Base-by-base conservation (phyloP, 64 coral and sea anemone genomes). In the Anthopleura sola region DNA sequence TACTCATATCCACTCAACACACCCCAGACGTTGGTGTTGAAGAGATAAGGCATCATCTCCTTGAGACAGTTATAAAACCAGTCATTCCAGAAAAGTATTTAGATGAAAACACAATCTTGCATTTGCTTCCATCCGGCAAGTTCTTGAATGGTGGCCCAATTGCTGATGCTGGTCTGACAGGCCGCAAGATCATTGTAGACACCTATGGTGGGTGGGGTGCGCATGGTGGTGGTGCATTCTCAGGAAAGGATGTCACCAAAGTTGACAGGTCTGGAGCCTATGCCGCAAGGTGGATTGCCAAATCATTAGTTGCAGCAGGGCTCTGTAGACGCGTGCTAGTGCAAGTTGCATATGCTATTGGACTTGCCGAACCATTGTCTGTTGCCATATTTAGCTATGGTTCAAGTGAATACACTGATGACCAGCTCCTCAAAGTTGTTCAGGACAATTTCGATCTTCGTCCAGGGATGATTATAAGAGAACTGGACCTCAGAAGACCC, bases 181-280 rank as follows among this genome's bases (percentile, higher is more conserved):
- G 94, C 5, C 94, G 94, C 17, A 97, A 97, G 76, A 92, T 97
- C 58, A 97, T 97, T 36, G 94, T 97, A 0, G 94, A 97, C 38
- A 97, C 94, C 5, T 97, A 97, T 90, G 94, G 94, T 28, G 94
- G 94, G 5, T 97, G 94, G 94, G 94, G 94, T 37, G 94, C 94
- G 16, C 94, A 97, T 85, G 94, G 94, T 31, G 94, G 94, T 19
- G 94, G 94, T 12, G 94, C 94, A 13, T 97, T 97, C 64, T 97
- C 94, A 40, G 94, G 94, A 8, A 97, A 97, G 89, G 94, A 97
- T 92, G 90, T 89, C 13, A 92, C 87, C 66, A 97, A 97, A 33
- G 94, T 97, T 50, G 94, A 97, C 85, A 92, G 94, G 62, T 97
- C 94, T 64, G 94, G 85, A 78, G 86, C 89, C 83, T 97, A 97